Base-by-base conservation (phyloP, 2,113 vertebrate species). In the Gallinago jamesoni region DNA sequence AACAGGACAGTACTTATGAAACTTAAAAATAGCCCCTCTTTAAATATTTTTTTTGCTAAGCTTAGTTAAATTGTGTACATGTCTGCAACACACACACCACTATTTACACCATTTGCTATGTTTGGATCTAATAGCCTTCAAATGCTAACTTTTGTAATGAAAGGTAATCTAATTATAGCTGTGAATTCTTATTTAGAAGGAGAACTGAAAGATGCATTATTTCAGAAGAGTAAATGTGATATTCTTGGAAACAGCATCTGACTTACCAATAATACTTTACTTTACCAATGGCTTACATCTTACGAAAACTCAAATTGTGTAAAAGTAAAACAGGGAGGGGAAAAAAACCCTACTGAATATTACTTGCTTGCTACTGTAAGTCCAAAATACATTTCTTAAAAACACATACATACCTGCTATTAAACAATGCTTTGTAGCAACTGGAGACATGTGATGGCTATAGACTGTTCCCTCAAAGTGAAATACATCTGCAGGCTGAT, bases 381-480 rank as follows among this genome's bases (percentile, higher is more conserved):
- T 4, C 9, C 14, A 27, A 80, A 62, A 67, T n/a, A 70, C 5
- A 9, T 35, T 87, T 79, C 16, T 84, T 93, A 37, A 81, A 96
- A 74, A 56, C 6, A 47, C 10, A 57, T 41, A 96, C 98, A 75
- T 95, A 99, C 99, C 99, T 99, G 99, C 99, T 96, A 99, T 98
- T 89, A 99, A 98, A 96, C 98, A 99, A 97, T 99, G 99, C 70
- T 99, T 99, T 91, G 98, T 99, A 93, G 99, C 99, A 53, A 99
- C 87, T 83, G 99, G 98, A 94, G 99, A 99, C 98, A 99, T 98
- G 90, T 99, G 99, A 97, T 99, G 99, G 94, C 98, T 98, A 94
- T 99, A 99, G 89, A 99, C 98, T 47, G 98, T 99, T 76, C 96
- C 99, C 63, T 99, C 99, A 98, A 99, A 99, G 94, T 98, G 97